Evolutionary conservation across 2,888 invertebrate species (phyloP).

Genomic region (Dryobota labecula): DNA sequence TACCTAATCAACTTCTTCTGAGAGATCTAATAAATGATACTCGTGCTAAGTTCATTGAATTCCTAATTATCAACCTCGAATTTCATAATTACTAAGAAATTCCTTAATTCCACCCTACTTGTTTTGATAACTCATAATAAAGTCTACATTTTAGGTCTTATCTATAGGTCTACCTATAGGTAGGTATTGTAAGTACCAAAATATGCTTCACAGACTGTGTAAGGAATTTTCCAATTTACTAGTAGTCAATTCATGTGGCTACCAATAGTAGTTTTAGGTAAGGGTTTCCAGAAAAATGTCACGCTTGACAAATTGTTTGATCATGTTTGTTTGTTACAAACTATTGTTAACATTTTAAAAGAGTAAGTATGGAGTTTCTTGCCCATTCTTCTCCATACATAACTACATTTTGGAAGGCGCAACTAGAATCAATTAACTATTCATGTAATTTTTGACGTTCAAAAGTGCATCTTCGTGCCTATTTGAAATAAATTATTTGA

Average conservation of each 20-base stretch:
- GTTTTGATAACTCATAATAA: slow-evolving; percentile 14
- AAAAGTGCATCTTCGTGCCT: no score
- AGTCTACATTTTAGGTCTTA: neutral
- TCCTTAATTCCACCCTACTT: slow-evolving; percentile 10
- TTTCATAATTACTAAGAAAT: slow-evolving; percentile 21
- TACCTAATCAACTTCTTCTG: neutral
- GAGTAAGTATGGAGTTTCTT: no score
- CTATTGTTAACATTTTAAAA: no score
- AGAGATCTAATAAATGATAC: neutral
- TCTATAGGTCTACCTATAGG: neutral
- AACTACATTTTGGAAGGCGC: no score
- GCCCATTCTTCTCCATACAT: no score
- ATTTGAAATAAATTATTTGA: no score
- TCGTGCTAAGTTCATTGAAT: neutral
- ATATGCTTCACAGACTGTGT: neutral
- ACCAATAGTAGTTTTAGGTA: slow-evolving; percentile 12
- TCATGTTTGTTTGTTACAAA: no score
- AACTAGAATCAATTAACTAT: no score
- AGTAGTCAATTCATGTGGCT: slow-evolving; percentile 9
- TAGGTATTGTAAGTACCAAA: neutral
- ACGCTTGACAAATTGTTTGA: slow-evolving; percentile 11
- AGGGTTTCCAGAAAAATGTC: slow-evolving; percentile 19
- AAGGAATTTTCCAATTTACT: slow-evolving; percentile 61
- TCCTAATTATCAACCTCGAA: slow-evolving; percentile 2
- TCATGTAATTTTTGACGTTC: no score